These are phyloP conservation scores for Heteromormyrus szaboi DNA, from an alignment of 2,797 vertebrate genomes.

Conservation along the genomic window DNA sequence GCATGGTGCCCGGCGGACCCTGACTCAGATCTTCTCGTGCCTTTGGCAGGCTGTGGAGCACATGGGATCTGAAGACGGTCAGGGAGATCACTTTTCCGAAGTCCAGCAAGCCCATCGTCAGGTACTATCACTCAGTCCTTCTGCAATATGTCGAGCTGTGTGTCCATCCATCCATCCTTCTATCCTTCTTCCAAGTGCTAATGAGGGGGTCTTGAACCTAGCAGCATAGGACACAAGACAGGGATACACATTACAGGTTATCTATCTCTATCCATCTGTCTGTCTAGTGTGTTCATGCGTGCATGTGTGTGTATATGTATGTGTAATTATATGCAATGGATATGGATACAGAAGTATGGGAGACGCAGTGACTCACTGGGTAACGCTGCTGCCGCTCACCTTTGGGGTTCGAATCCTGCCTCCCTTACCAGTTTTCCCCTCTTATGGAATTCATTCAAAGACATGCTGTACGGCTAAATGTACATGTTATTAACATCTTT, in stretches of 20 bases:
- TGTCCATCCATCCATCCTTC: not conserved
- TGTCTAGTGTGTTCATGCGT: not conserved
- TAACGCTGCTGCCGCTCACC: not conserved
- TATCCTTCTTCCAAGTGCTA: not conserved
- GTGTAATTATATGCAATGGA: not conserved
- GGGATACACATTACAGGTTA: not conserved
- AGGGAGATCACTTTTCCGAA: constrained; percentile 95
- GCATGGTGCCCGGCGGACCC: not conserved
- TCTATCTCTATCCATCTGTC: not conserved
- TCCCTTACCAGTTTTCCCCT: not conserved
- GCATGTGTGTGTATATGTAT: not conserved
- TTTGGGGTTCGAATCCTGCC: not conserved
- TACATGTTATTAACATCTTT: not conserved
- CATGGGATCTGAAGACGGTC: constrained; percentile 96
- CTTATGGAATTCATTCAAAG: not conserved
- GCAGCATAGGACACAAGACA: not conserved
- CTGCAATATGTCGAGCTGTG: not conserved
- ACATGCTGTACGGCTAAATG: not conserved
- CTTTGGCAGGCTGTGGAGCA: constrained; percentile 85
- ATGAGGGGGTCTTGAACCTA: not conserved
- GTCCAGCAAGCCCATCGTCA: constrained; percentile 90
- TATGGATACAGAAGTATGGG: not conserved
- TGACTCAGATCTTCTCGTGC: not conserved
- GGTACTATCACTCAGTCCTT: constrained; percentile 55
- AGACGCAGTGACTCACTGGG: not conserved